Percentiles rank a stretch among this genome's conserved stretches.
Evolutionary conservation across 2,797 vertebrate genomes (phyloP).

Genomic region (Tiaroga cobitis): DNA sequence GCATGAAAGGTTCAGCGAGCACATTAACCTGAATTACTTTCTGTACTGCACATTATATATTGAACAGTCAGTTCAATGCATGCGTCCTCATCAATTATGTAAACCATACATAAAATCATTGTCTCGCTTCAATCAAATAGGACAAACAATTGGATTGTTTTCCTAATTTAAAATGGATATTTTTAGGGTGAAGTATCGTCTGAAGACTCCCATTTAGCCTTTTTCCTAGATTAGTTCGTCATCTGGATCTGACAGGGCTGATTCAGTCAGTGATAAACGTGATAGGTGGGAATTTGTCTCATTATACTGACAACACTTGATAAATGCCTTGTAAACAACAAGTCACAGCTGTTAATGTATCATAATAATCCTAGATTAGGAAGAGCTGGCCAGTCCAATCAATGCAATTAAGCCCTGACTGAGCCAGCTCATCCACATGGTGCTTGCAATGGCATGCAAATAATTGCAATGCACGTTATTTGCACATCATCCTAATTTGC

Average conservation of each 20-base stretch:
- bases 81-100: conserved; percentile 11
- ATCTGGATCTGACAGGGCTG: conserved; percentile 69
- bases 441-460: conserved; percentile 47
- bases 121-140: conserved; percentile 3
- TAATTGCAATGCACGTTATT: conserved; percentile 35
- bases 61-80: conserved; percentile 32
- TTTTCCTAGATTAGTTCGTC: conserved; percentile 61
- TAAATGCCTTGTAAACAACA: conserved; percentile 86
- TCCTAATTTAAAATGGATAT: conserved; percentile 8
- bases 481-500: conserved; percentile 44
- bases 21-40: conserved; percentile 33
- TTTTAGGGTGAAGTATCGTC: neutral
- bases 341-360: conserved; percentile 83
- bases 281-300: conserved; percentile 81
- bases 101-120: neutral
- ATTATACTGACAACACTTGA: conserved; percentile 80
- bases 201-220: conserved; percentile 3
- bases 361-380: conserved; percentile 86
- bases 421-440: conserved; percentile 70
- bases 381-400: conserved; percentile 81
- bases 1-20: conserved; percentile 9
- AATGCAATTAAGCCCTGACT: conserved; percentile 82
- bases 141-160: conserved; percentile 14
- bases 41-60: neutral
- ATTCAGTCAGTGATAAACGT: conserved; percentile 81